Base-by-base conservation (phyloP, 1,140 invertebrate species). In the Antheraea mylitta region DNA sequence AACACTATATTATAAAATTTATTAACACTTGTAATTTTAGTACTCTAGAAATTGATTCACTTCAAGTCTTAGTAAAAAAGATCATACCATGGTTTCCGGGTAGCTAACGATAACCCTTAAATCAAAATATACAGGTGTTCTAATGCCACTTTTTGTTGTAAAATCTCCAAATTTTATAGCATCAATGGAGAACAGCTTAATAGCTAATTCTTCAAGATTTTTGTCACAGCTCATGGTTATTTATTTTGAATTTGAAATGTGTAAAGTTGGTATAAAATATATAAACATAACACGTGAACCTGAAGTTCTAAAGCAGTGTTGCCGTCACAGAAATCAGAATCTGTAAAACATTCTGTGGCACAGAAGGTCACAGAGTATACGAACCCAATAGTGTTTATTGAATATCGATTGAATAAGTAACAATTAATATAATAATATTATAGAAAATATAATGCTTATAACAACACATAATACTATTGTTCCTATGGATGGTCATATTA, bases 101-200 rank as follows among this genome's bases (percentile, higher is more conserved):
- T 97, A 96, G 67, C 98, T 98, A 62, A 99, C 95, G 72, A 99
- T 96, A 9, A 98, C 94, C 76, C 99, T 94, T 36, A 99, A 91
- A 93, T 99, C 99, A 87, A 99, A 97, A 89, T 99, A 99, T 70
- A 99, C 95, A 0, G 98, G 99, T 11, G 98, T 98, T 87, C 95
- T 94, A 16, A 98, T 93, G 13, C 98, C 98, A 86, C 96, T 95
- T 95, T 99, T 99, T 38, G 98, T 96, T 72, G 95, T 96, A 91
- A 98, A 99, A 77, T 97, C 94, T 0, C 99, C 99, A 92, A 99
- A 98, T 92, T 99, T 99, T 0, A 99, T 93, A n/a, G 96, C 98
- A 74, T 92, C 78, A 48, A 92, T 90, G 36, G 86, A 80, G 60
- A 83, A 91, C 13, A 93, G 70, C 62, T 83, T 81, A 10, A 91